These are phyloP conservation scores for Manduca sexta DNA, from an alignment of 1,140 invertebrate genomes.

Conservation along the genomic window DNA sequence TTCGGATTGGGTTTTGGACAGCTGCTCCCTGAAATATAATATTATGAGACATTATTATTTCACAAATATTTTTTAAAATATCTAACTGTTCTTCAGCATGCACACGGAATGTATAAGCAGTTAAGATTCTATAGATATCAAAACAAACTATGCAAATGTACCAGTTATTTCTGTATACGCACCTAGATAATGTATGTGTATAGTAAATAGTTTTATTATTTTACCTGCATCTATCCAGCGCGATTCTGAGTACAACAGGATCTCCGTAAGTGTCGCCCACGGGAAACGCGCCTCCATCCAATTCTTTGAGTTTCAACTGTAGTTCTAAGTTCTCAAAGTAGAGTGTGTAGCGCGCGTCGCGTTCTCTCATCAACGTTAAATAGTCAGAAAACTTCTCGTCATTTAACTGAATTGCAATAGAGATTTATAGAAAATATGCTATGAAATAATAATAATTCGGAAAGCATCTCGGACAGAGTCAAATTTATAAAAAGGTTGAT, in stretches of 20 bases:
- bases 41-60: no score
- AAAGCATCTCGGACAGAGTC: no score
- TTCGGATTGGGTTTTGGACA: conserved; percentile 41
- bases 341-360: conserved; percentile 59
- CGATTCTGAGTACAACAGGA: conserved; percentile 53
- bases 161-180: no score
- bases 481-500: no score
- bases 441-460: no score
- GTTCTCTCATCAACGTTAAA: conserved; percentile 47
- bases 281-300: conserved; percentile 29
- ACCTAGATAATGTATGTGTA: no score
- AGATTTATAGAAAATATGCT: no score
- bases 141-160: no score
- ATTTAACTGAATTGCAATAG: conserved; percentile 22
- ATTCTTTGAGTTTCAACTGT: conserved; percentile 46
- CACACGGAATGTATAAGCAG: no score
- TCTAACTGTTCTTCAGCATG: neutral
- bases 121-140: no score
- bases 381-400: conserved; percentile 57
- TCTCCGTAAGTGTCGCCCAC: conserved; percentile 36
- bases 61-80: neutral
- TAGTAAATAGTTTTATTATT: neutral
- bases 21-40: conserved; percentile 50
- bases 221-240: conserved; percentile 60
- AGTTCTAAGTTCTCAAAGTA: conserved; percentile 61